Conservation (phyloP, 2,113 vertebrate genomes). For the Nesospiza acunhae region DNA sequence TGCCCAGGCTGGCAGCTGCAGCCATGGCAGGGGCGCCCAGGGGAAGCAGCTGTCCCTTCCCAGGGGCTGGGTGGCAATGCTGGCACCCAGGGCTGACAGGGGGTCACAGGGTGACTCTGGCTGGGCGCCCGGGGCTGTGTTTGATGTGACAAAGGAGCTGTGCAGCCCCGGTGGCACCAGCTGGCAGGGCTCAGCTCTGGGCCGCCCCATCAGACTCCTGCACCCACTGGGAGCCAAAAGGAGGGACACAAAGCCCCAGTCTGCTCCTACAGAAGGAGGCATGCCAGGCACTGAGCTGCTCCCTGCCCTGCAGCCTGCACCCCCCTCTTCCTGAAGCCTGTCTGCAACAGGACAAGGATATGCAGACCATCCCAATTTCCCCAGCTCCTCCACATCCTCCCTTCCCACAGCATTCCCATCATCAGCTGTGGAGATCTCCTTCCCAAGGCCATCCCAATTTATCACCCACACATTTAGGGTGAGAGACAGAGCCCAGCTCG, state of each 20-base stretch:
- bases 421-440: neutral
- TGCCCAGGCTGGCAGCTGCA: neutral
- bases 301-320: neutral
- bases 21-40: neutral
- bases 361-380: accelerated
- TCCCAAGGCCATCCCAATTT: neutral
- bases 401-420: neutral
- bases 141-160: neutral
- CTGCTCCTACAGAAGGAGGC: neutral
- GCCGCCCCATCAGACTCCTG: neutral
- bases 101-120: neutral
- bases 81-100: neutral
- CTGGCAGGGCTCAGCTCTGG: neutral
- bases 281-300: neutral
- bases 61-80: neutral
- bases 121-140: neutral
- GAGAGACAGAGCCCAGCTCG: neutral
- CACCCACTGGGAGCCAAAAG: neutral
- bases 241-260: neutral
- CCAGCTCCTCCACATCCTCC: neutral
- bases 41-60: constrained; percentile 23
- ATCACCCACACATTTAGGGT: accelerated
- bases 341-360: neutral
- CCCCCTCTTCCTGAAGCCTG: neutral
- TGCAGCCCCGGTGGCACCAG: neutral